Percentiles rank a stretch among this genome's conserved stretches.
These are phyloP conservation scores for Teinopalpus imperialis DNA, from an alignment of 2,888 invertebrate genomes.

Conservation along the genomic window DNA sequence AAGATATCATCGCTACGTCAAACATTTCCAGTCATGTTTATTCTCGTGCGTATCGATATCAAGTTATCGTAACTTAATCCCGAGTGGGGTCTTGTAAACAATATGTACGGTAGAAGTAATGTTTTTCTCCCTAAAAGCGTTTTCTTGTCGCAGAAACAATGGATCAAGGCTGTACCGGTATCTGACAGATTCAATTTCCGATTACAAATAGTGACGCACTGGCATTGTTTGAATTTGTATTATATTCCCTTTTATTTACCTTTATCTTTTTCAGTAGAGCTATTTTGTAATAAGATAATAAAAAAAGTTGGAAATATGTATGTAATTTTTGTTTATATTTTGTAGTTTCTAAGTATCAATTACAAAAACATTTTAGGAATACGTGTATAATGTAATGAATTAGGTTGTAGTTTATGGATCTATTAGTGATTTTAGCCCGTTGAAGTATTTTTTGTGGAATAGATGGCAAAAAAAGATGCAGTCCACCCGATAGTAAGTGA, in stretches of 20 bases:
- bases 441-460: too few relatives aligned
- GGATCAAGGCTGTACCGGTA: constrained; percentile 39
- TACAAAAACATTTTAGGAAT: too few relatives aligned
- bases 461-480: too few relatives aligned
- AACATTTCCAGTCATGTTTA: constrained; percentile 13
- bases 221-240: constrained; percentile 21
- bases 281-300: neutral
- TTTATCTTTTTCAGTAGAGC: constrained; percentile 10
- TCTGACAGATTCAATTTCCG: constrained; percentile 65
- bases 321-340: too few relatives aligned
- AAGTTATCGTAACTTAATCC: constrained; percentile 26
- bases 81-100: constrained; percentile 40
- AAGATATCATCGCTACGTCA: constrained; percentile 7
- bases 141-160: constrained; percentile 51
- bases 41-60: constrained; percentile 19
- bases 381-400: too few relatives aligned
- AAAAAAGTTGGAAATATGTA: neutral
- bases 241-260: constrained; percentile 11
- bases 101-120: constrained; percentile 36
- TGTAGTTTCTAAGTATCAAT: too few relatives aligned
- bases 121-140: constrained; percentile 55
- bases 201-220: constrained; percentile 37
- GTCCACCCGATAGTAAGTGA: too few relatives aligned
- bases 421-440: too few relatives aligned
- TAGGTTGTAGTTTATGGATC: too few relatives aligned